Base-by-base conservation (phyloP, 2,888 invertebrate genomes). In the Steinernema scapterisci region DNA sequence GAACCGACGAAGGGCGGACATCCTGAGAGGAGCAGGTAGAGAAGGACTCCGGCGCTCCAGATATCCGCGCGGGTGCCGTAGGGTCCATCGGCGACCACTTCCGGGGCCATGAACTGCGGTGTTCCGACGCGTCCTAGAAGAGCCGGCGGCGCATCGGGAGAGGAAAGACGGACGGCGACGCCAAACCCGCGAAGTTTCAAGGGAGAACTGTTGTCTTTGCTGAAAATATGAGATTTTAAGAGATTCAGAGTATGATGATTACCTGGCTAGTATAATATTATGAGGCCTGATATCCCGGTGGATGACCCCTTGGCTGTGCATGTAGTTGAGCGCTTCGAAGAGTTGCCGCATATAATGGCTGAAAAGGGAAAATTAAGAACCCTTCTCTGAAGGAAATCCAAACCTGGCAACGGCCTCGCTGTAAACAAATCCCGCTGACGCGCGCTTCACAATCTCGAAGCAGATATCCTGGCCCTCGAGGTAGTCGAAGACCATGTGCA, bases 301-400 rank as follows among this genome's bases (percentile, higher is more conserved):
- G 43, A 46, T 38, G 27, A 73, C 43, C 6, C 43, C 63, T 23
- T 95, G 95, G 89, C 95, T 95, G 90, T 99, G 99, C 89, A 97
- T 97, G 91, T 97, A 99, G 85, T 95, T 92, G 73, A 99, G 90
- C 0, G 97, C 97, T 89, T 97, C 97, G 81, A 99, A 90, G 80
- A 99, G 94, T 90, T 99, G 97, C 74, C 95, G 92, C 94, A 97
- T 95, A 91, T 99, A 99, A 91, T 99, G 97, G 89, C 96, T 95
- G 91, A 1, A 91, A 90, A 56, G 51, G 6, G 19, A n/a, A 19
- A 31, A 21, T 38, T 38, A 0, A 63, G n/a, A n/a, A 25, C 21
- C 54, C 75, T 38, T 23, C n/a, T 38, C 9, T 38, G 3, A 3
- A 38, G 9, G 9, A 38, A 38, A 3, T 38, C 54, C 51, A 91